A percentile compares a stretch with the other conserved stretches of the same genome.
phyloP scores from a whole-genome alignment of 2,888 invertebrate genomes.

The Congeria kusceri region DNA sequence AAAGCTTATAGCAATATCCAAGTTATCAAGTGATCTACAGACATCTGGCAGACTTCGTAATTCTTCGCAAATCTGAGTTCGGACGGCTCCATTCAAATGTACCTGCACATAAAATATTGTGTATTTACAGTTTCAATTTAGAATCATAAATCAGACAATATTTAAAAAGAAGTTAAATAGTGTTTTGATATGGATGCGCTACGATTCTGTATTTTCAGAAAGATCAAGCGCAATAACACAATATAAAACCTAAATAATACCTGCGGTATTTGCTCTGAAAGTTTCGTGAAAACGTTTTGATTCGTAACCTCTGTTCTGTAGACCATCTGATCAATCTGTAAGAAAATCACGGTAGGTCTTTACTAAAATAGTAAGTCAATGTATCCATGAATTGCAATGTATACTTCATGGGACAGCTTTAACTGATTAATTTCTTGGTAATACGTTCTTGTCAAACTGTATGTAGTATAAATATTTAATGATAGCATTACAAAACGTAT shows the following conservation, averaged over 20 bases:
- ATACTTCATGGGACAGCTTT: no score
- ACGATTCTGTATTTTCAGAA: background rate
- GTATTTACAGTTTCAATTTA: no score
- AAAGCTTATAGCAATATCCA: constrained; percentile 66
- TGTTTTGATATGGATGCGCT: background rate
- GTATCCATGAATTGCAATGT: no score
- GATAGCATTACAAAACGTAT: no score
- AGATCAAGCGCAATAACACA: background rate
- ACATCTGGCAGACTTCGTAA: constrained; percentile 55
- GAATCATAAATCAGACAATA: no score
- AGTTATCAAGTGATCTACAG: constrained; percentile 61
- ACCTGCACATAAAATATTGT: constrained; percentile 26
- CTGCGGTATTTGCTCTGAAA: constrained; percentile 29
- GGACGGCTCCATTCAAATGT: constrained; percentile 45
- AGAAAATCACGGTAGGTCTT: background rate
- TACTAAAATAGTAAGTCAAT: no score
- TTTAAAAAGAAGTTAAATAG: background rate
- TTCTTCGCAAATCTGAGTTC: constrained; percentile 58
- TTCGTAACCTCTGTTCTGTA: constrained; percentile 73
- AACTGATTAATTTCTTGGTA: no score
- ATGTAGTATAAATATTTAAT: no score
- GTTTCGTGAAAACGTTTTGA: constrained; percentile 63
- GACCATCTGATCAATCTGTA: constrained; percentile 69
- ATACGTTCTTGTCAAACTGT: no score
- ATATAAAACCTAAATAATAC: background rate